These are phyloP conservation scores for Odontesthes bonariensis DNA, from an alignment of 2,113 vertebrate species.

Conservation along the genomic window DNA sequence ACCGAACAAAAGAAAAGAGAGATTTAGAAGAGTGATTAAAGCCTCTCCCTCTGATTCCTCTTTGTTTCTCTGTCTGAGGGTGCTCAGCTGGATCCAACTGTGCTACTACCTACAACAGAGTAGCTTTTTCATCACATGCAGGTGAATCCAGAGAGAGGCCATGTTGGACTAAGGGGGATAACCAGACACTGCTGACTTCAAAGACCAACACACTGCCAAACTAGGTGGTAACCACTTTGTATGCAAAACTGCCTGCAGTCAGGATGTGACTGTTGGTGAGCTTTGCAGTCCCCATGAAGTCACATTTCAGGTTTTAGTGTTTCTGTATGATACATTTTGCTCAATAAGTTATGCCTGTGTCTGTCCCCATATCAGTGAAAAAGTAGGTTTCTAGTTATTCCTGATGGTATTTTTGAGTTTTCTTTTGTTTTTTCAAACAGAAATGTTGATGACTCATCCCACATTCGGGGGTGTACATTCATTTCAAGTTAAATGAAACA, in stretches of 20 bases:
- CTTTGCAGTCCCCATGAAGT: neutral
- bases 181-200: slow-evolving; percentile 51
- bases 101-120: slow-evolving; percentile 20
- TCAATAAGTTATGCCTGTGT: neutral
- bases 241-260: slow-evolving; percentile 20
- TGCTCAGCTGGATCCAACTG: slow-evolving; percentile 33
- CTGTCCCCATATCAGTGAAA: no score
- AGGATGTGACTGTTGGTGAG: slow-evolving; percentile 23
- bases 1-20: slow-evolving; percentile 24
- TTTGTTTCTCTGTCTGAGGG: slow-evolving; percentile 20
- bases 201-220: slow-evolving; percentile 41
- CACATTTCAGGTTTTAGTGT: neutral
- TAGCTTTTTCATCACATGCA: slow-evolving; percentile 59
- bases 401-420: no score
- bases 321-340: neutral
- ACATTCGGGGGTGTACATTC: neutral
- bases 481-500: neutral
- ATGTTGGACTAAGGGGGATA: slow-evolving; percentile 40
- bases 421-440: neutral
- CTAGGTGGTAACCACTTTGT: slow-evolving; percentile 30
- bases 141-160: slow-evolving; percentile 34
- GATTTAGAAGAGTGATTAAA: slow-evolving; percentile 51
- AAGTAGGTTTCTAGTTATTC: neutral
- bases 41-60: slow-evolving; percentile 30
- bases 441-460: neutral